phyloP scores from a whole-genome alignment of 1,140 invertebrate genomes.

The Philopotamus ludificatus region DNA sequence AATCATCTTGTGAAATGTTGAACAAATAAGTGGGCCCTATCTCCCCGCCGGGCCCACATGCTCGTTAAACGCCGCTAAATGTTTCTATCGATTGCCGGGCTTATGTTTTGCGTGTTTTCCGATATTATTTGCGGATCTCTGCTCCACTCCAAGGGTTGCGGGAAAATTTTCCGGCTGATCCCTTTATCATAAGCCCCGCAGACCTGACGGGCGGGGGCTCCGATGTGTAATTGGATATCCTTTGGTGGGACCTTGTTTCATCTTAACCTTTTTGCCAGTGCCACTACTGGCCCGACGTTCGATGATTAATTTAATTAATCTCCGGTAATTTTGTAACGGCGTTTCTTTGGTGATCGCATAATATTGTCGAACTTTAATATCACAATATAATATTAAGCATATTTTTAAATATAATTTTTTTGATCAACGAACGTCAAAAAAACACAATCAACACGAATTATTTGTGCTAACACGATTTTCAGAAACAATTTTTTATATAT shows the following conservation, averaged over 20 bases:
- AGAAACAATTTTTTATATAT: no score
- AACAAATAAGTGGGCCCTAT: slow-evolving; percentile 5
- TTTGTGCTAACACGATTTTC: no score
- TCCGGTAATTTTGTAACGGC: no score
- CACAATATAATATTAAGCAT: no score
- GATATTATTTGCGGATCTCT: neutral
- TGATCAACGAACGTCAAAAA: no score
- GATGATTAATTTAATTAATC: no score
- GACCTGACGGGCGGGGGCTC: slow-evolving; percentile 22
- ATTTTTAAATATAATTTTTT: no score
- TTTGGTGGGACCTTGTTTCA: slow-evolving; percentile 23
- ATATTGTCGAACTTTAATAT: no score
- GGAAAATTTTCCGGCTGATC: slow-evolving; percentile 15
- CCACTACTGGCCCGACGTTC: no score
- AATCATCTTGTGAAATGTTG: slow-evolving; percentile 24
- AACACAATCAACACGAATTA: no score
- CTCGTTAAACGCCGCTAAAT: neutral
- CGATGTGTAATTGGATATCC: slow-evolving; percentile 34
- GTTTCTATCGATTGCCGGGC: neutral
- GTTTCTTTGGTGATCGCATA: no score
- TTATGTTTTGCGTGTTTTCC: neutral
- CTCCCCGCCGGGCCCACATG: no score
- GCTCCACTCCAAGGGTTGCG: slow-evolving; percentile 11
- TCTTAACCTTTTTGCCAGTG: slow-evolving; percentile 18
- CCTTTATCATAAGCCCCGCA: slow-evolving; percentile 24